Evolutionary conservation across 2,888 invertebrate genomes (phyloP), one percentile per base, ranked within the genome.

Genomic region (Synanthedon vespiformis): DNA sequence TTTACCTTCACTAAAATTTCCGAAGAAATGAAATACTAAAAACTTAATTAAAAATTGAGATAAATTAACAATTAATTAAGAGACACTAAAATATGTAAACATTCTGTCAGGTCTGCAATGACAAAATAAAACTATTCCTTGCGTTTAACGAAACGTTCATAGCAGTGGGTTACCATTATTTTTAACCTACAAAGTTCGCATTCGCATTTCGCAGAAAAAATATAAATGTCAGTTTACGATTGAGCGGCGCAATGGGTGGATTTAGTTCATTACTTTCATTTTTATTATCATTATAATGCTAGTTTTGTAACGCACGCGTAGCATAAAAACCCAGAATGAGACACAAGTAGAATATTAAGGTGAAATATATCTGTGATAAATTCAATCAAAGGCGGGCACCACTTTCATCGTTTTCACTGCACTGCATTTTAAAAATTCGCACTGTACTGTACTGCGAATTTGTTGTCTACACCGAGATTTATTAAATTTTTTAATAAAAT

Each of bases 291-390:
- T 67, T 57, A 54, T 74, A 74, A 65, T 68, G 58, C 57, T 71
- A 68, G 59, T 68, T 70, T 68, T 65, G 68, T 70, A 69, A 54
- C 57, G 61, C 58, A 59, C 68, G 67, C 73, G 74, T 70, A 64
- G 57, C 61, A 50, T 58, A 72, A 72, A 63, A 69, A 69, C 59
- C 60, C 63, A 82, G 68, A 65, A 84, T 84, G 84, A 75, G 65
- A 76, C 76, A 73, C 64, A 75, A 74, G 68, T 74, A 77, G 70
- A 74, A 74, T 72, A 69, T 64, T 56, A 61, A 67, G 68, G 67
- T 72, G 62, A 61, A 60, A 58, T 63, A 64, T 57, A 61, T 64
- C 70, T 71, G 71, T 77, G 68, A 71, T 70, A 72, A 58, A 63
- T 60, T 58, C 56, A 60, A 58, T 57, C 57, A 64, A 61, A 58